Evolutionary conservation across 2,888 invertebrate species (phyloP), one percentile per base, ranked within the genome.

Genomic region (Bhutanitis thaidina): DNA sequence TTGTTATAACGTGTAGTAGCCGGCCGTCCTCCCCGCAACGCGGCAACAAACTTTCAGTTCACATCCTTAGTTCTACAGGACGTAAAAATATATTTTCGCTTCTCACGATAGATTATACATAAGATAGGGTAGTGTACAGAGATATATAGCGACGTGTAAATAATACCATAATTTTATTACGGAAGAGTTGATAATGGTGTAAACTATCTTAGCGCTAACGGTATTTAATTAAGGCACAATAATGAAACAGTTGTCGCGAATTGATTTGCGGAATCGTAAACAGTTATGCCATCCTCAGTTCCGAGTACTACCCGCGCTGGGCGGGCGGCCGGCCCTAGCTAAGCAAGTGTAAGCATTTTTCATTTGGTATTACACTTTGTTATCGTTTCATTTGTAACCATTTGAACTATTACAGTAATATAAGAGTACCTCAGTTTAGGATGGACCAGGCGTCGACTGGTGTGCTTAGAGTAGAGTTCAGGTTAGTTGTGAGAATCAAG

Each of bases 381-480:
- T 89, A 87, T 78, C 77, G 87, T 87, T 89, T 89, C 56, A 80
- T 89, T 89, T 88, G 79, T 88, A 87, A 86, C 83, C 82, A 82
- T 85, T 85, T 86, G 67, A 87, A 86, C 80, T 87, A 88, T 86
- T 87, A 85, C 80, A 71, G 81, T 85, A 84, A 79, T 75, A 77
- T 82, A 84, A 86, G 82, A 77, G 75, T 83, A 88, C 82, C 87
- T 89, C 88, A 84, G 86, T 84, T 87, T 83, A 88, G 83, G 88
- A 86, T 84, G 83, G 87, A 87, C 87, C 87, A 88, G 85, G 86
- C 87, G 87, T 86, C 87, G 88, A 87, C 88, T 88, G 87, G 86
- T 86, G 78, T 82, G 79, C 77, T 77, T 75, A 77, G 76, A 74
- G 67, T 77, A 80, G 79, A 71, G 69, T 67, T 66, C 73, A 81